A percentile compares a stretch with the other conserved stretches of the same genome.
phyloP scores from a whole-genome alignment of 2,888 invertebrate genomes.

The Onchidella celtica region DNA sequence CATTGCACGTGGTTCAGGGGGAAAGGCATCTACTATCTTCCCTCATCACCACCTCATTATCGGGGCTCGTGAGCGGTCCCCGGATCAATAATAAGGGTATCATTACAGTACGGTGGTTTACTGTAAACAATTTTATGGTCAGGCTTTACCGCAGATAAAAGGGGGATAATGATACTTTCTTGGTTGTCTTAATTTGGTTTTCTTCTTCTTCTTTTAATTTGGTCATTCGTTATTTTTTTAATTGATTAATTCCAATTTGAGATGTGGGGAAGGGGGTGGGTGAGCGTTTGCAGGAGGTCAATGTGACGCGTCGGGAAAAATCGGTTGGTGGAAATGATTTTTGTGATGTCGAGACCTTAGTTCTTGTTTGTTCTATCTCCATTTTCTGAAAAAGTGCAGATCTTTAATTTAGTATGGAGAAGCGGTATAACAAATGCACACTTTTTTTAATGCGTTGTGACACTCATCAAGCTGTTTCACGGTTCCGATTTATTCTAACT shows the following conservation, averaged over 20 bases:
- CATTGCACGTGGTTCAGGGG: conserved; percentile 6
- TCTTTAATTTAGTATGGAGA: too few species aligned
- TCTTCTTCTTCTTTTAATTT: not conserved
- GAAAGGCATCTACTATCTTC: conserved; percentile 34
- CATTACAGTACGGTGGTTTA: conserved; percentile 21
- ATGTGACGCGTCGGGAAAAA: too few species aligned
- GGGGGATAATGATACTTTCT: conserved; percentile 5
- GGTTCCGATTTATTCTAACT: too few species aligned
- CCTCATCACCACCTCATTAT: conserved; percentile 24
- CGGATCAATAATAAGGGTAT: not conserved
- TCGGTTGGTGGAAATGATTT: too few species aligned
- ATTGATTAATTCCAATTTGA: not conserved
- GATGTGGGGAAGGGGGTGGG: not conserved
- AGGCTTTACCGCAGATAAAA: not conserved
- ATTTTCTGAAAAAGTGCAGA: too few species aligned
- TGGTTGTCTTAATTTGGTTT: not conserved
- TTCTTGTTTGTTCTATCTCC: too few species aligned
- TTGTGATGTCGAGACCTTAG: too few species aligned
- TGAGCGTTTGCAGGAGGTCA: not conserved
- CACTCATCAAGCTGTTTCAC: too few species aligned
- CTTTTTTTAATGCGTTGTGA: too few species aligned
- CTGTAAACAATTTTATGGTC: conserved; percentile 23
- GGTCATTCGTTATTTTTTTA: not conserved
- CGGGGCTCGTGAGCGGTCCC: not conserved
- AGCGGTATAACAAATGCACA: too few species aligned